A percentile compares a stretch with the other conserved stretches of the same genome.
These are phyloP conservation scores for Antrozous pallidus DNA, from an alignment of 2,797 vertebrate genomes.

Conservation along the genomic window DNA sequence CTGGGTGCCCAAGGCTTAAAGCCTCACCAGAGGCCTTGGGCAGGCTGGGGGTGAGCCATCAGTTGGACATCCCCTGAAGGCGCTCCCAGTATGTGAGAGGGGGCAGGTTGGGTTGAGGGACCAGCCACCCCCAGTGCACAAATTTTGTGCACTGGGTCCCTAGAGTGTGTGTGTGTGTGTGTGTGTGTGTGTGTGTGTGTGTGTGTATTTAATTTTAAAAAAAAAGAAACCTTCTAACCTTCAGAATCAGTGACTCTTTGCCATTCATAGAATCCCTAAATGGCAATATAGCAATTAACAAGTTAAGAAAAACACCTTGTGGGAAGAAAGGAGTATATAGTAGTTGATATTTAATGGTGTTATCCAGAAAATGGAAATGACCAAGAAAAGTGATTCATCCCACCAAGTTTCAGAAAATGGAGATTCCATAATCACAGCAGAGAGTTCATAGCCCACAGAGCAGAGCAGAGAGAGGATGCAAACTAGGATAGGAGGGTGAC, in stretches of 20 bases:
- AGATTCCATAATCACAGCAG: background rate
- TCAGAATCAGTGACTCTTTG: slow-evolving; percentile 17
- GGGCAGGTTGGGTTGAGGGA: too few species aligned
- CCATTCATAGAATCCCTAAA: background rate
- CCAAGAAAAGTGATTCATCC: background rate
- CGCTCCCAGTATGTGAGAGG: too few species aligned
- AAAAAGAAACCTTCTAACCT: background rate
- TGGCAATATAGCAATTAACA: background rate
- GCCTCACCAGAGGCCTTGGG: too few species aligned
- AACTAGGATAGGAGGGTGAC: background rate
- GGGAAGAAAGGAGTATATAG: background rate
- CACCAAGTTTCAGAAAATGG: background rate
- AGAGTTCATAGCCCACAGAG: background rate
- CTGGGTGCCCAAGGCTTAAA: too few species aligned
- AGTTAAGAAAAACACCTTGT: background rate
- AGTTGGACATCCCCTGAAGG: too few species aligned
- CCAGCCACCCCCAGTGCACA: too few species aligned
- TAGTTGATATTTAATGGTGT: background rate
- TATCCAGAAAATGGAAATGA: background rate
- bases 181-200: too few species aligned
- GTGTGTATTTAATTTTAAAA: too few species aligned
- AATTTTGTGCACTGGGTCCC: too few species aligned
- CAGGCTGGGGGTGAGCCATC: too few species aligned
- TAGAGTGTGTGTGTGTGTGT: too few species aligned
- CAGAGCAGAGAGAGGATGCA: background rate